Conservation (phyloP, 2,797 vertebrate genomes). For the Oryzias dopingdopingensis region DNA sequence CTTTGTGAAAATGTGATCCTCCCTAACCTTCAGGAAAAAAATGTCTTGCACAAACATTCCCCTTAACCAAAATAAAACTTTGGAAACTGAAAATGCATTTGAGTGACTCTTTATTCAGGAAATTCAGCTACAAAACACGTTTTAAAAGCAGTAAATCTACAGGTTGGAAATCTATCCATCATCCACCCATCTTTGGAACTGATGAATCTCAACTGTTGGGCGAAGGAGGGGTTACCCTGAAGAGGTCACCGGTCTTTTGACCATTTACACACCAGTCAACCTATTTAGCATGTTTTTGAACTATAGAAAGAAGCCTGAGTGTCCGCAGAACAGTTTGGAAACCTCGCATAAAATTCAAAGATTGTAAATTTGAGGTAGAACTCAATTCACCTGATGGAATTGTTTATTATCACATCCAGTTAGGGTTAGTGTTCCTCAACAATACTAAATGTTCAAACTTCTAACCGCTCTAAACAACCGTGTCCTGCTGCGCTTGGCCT, state of each 20-base stretch:
- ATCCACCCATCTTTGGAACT: not conserved
- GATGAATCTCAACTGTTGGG: not conserved
- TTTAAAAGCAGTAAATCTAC: too few relatives aligned
- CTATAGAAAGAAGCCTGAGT: too few relatives aligned
- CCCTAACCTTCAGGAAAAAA: slow-evolving; percentile 77
- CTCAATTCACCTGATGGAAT: too few relatives aligned
- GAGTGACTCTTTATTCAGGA: not conserved
- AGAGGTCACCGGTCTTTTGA: too few relatives aligned
- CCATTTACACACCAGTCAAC: too few relatives aligned
- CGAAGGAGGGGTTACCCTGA: too few relatives aligned
- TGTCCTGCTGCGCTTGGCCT: not conserved
- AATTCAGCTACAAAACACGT: not conserved
- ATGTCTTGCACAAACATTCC: slow-evolving; percentile 84
- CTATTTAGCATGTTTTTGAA: too few relatives aligned
- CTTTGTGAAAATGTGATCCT: slow-evolving; percentile 78
- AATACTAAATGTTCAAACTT: not conserved
- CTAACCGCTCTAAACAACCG: not conserved
- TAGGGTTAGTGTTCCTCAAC: too few relatives aligned
- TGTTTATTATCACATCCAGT: too few relatives aligned
- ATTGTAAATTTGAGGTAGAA: too few relatives aligned
- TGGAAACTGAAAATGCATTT: slow-evolving; percentile 64
- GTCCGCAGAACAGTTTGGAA: too few relatives aligned
- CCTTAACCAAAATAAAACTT: slow-evolving; percentile 83
- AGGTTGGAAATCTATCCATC: not conserved
- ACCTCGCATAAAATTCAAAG: too few relatives aligned